Percentiles rank a stretch among this genome's conserved stretches.
These are phyloP conservation scores for Terrapene triunguis DNA, from an alignment of 2,113 vertebrate genomes.

Conservation along the genomic window DNA sequence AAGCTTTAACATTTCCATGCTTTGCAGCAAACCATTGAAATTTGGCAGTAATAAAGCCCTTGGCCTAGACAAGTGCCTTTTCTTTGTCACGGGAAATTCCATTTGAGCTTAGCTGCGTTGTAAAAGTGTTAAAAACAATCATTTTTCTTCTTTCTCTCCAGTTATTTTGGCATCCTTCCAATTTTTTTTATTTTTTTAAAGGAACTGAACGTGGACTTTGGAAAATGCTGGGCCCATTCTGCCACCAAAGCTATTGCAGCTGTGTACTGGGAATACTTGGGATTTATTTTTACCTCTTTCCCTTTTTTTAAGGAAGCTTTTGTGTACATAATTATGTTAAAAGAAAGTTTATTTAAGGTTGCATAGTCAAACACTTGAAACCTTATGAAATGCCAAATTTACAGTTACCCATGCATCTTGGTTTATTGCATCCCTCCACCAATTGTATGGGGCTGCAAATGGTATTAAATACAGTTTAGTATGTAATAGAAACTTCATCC, in stretches of 20 bases:
- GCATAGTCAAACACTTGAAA: neutral
- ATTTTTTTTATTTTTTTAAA: neutral
- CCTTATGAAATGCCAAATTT: neutral
- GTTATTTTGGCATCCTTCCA: neutral
- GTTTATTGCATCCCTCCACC: constrained; percentile 69
- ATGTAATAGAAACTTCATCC: constrained; percentile 37
- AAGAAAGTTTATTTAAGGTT: constrained; percentile 27
- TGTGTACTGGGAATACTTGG: neutral
- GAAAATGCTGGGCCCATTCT: neutral
- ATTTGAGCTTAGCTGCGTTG: neutral
- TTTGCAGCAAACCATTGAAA: neutral
- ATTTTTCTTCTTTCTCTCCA: neutral
- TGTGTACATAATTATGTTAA: neutral
- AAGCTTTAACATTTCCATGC: neutral
- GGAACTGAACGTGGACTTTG: neutral
- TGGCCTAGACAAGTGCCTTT: neutral
- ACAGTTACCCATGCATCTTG: constrained; percentile 64
- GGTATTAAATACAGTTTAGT: constrained; percentile 54
- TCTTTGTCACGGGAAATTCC: neutral
- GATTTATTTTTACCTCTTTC: neutral
- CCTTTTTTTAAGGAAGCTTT: neutral
- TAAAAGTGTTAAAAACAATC: neutral
- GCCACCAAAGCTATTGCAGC: neutral
- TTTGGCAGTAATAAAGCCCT: neutral
- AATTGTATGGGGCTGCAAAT: constrained; percentile 64